Conservation (phyloP, 2,113 vertebrate genomes). For the Zosterops hypoxanthus region DNA sequence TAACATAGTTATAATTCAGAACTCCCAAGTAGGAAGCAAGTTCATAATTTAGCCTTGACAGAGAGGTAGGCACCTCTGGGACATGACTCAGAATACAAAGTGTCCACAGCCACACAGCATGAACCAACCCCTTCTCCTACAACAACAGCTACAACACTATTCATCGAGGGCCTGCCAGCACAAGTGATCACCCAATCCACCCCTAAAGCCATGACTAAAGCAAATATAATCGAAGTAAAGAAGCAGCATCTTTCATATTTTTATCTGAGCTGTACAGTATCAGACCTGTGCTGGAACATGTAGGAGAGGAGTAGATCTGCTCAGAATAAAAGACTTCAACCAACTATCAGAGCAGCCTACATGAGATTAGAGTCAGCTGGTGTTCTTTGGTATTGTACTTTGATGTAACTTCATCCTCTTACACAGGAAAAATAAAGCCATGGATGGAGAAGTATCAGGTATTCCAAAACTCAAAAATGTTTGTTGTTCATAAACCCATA, state of each 20-base stretch:
- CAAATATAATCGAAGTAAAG: not conserved
- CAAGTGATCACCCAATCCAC: not conserved
- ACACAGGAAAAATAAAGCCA: not conserved
- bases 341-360: not conserved
- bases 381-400: not conserved
- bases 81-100: not conserved
- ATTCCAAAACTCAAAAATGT: not conserved
- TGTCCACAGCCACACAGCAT: not conserved
- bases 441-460: not conserved
- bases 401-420: not conserved
- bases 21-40: constrained; percentile 16
- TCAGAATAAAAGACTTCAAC: not conserved
- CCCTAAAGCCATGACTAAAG: not conserved
- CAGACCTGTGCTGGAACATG: fast-evolving
- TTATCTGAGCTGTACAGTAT: not conserved
- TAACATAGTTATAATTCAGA: not conserved
- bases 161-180: not conserved
- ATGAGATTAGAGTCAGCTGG: not conserved
- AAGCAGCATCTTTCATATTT: not conserved
- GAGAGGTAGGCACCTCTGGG: not conserved
- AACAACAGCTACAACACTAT: not conserved
- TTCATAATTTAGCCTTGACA: not conserved
- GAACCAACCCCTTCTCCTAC: not conserved
- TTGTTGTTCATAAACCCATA: not conserved
- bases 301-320: not conserved